These are phyloP conservation scores for Enteromius thamalakanensis DNA, from an alignment of 2,797 vertebrate genomes.

Conservation along the genomic window DNA sequence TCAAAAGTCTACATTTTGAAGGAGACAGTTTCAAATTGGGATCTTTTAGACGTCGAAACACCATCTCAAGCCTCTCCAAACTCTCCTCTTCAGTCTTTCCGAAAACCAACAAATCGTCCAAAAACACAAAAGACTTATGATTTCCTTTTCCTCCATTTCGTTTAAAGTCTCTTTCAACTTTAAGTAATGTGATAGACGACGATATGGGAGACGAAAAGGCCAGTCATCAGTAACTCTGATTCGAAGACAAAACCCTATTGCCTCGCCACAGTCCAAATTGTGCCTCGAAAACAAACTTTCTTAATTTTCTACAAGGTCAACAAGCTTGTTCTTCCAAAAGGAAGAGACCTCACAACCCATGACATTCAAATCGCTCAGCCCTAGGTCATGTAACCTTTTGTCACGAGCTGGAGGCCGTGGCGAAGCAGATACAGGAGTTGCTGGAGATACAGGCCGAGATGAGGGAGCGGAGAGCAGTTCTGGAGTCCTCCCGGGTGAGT, in stretches of 20 bases:
- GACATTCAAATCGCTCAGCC: neutral
- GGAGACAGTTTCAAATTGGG: slow-evolving; percentile 1
- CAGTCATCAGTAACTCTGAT: neutral
- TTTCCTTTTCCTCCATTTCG: slow-evolving; percentile 28
- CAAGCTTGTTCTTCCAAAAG: slow-evolving; percentile 2
- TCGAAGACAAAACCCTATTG: neutral
- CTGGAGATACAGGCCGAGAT: too few species aligned
- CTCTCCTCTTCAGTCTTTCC: neutral
- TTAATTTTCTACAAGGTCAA: neutral
- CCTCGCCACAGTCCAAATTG: neutral
- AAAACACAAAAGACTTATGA: neutral
- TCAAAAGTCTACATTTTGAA: neutral
- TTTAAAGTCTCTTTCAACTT: slow-evolving; percentile 16
- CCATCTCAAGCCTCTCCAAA: neutral
- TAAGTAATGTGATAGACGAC: neutral
- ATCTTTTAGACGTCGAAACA: neutral
- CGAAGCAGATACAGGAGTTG: too few species aligned
- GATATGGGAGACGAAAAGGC: neutral
- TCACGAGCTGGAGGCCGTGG: neutral
- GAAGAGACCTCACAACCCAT: neutral
- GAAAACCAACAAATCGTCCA: neutral
- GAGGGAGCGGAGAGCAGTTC: too few species aligned
- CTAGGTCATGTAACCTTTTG: neutral
- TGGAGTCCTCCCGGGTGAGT: too few species aligned
- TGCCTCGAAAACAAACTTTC: slow-evolving; percentile 6